Evolutionary conservation across 1,140 invertebrate species (phyloP).

Genomic region (Cherax destructor): DNA sequence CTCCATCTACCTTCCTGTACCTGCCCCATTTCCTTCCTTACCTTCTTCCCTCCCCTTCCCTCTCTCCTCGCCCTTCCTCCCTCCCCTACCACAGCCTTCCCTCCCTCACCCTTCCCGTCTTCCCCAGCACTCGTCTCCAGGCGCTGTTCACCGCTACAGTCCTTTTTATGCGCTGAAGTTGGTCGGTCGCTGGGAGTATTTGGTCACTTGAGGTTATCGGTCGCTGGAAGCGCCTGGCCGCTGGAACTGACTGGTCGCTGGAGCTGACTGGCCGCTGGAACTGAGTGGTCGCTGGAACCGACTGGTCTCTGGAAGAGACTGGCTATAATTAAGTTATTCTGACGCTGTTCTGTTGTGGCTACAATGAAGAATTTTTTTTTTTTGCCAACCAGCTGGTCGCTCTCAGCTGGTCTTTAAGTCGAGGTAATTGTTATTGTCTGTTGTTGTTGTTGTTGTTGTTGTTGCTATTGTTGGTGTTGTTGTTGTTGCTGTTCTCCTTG

Average conservation of each 20-base stretch:
- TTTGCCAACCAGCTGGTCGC: no score
- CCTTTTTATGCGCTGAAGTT: no score
- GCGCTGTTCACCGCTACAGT: not conserved
- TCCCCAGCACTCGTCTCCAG: not conserved
- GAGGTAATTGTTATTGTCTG: no score
- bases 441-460: not conserved
- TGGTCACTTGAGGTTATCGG: not conserved
- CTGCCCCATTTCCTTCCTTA: not conserved
- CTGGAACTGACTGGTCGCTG: not conserved
- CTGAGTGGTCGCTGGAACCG: not conserved
- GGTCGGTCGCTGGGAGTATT: no score
- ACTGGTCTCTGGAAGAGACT: not conserved
- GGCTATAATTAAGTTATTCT: slow-evolving; percentile 62
- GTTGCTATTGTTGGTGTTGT: not conserved
- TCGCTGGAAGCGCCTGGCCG: not conserved
- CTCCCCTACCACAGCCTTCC: not conserved
- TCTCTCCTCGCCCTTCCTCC: not conserved
- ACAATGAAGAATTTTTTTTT: slow-evolving; percentile 9
- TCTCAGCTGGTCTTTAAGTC: no score
- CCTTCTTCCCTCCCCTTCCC: not conserved
- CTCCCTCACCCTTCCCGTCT: not conserved
- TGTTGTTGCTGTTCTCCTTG: not conserved
- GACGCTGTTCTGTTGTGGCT: slow-evolving; percentile 2
- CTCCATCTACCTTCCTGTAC: not conserved
- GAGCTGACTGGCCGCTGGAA: not conserved